These are phyloP conservation scores for Drosophila prosaltans DNA, from an alignment of 1,140 invertebrate species.

Conservation along the genomic window DNA sequence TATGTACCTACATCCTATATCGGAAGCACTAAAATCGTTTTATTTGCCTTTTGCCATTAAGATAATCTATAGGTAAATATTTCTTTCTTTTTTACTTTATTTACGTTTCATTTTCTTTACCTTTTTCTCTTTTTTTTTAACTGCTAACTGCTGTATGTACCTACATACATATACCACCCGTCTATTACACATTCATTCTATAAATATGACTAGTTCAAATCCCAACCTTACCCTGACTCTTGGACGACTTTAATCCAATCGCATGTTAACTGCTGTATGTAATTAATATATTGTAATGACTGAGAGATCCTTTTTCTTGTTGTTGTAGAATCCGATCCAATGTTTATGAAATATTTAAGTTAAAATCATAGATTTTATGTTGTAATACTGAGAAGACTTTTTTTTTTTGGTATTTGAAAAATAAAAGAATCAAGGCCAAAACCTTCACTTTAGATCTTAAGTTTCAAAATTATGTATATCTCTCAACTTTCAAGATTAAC, in stretches of 20 bases:
- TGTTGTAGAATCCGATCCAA: not conserved
- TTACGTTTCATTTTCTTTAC: conserved; percentile 8
- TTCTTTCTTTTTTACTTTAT: not conserved
- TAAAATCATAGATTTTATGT: not conserved
- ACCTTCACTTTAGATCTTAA: too few relatives aligned
- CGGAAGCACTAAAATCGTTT: conserved; percentile 77
- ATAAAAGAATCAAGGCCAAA: too few relatives aligned
- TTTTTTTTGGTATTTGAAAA: not conserved
- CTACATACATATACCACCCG: conserved; percentile 1
- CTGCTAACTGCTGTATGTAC: conserved; percentile 8
- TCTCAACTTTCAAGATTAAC: too few relatives aligned
- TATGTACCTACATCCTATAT: conserved; percentile 63
- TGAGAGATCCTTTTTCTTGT: not conserved
- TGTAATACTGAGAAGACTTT: too few relatives aligned
- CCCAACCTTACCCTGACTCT: conserved; percentile 58
- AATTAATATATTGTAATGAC: conserved; percentile 7
- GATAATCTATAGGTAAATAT: conserved; percentile 45
- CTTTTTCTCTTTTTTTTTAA: too few relatives aligned
- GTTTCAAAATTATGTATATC: too few relatives aligned
- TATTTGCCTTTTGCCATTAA: conserved; percentile 71
- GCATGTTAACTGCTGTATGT: conserved; percentile 66
- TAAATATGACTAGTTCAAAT: conserved; percentile 19
- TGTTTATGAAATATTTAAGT: not conserved
- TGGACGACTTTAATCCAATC: conserved; percentile 33
- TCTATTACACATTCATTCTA: conserved; percentile 27